A percentile compares a stretch with the other conserved stretches of the same genome.
Conservation (phyloP, 2,113 vertebrate species). For the Tenrec ecaudatus region DNA sequence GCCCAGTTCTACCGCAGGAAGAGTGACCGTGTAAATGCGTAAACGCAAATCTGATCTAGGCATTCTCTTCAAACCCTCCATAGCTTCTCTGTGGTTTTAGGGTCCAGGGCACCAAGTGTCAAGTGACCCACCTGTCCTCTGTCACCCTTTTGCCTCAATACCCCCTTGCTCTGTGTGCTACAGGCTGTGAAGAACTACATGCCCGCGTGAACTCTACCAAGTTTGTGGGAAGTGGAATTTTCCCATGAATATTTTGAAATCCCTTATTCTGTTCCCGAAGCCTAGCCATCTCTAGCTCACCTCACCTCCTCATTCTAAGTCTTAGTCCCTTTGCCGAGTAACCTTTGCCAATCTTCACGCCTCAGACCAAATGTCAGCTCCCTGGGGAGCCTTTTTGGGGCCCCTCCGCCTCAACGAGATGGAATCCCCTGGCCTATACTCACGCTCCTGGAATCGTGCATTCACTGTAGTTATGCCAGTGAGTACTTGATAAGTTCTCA, state of each 20-base stretch:
- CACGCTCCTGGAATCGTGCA: neutral
- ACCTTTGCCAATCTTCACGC: neutral
- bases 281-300: neutral
- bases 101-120: neutral
- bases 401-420: neutral
- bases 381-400: neutral
- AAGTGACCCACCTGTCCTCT: neutral
- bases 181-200: neutral
- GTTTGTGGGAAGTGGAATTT: no score
- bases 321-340: neutral
- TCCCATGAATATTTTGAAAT: no score
- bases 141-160: neutral
- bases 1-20: neutral
- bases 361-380: neutral
- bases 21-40: neutral
- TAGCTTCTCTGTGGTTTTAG: slow-evolving; percentile 20
- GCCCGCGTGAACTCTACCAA: neutral
- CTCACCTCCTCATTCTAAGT: neutral
- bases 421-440: neutral
- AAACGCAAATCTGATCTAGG: neutral
- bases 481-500: no score
- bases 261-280: neutral
- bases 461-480: neutral
- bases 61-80: slow-evolving; percentile 26
- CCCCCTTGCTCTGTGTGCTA: neutral